Evolutionary conservation across 1,140 invertebrate genomes (phyloP), one percentile per base, ranked within the genome.

Genomic region (Heliconius nattereri): DNA sequence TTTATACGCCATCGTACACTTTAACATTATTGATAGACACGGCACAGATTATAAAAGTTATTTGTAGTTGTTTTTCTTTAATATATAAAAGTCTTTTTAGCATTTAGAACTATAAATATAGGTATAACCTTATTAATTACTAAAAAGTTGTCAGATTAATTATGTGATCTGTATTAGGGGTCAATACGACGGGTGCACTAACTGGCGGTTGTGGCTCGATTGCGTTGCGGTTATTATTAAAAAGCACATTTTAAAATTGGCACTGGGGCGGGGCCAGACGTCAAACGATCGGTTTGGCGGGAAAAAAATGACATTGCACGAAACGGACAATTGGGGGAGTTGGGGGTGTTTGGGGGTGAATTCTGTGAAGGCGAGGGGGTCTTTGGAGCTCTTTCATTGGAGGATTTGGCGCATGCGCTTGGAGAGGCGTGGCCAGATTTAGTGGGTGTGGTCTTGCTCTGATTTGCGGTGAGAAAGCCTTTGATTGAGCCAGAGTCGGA

Each of bases 391-490:
- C 11, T 78, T 19, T 72, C 84, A 94, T 93, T 94, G 92, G 91
- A 52, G 40, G 45, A 60, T 7, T n/a, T 1, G 11, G 84, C 92
- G 92, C 91, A 88, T 91, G 92, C 89, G 89, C 77, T 26, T 52
- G 37, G 57, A 19, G 49, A 83, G 92, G 88, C 88, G 92, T 81
- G 84, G 85, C 84, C 87, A 84, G 86, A 88, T 89, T 89, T 87
- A 81, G 86, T 86, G 89, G 92, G 91, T 89, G 91, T 91, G 91
- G 89, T 90, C 81, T 83, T 78, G 82, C 89, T 84, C 90, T 92
- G 92, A 94, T 94, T 93, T 94, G 92, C 90, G 91, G 92, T 94
- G 87, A 83, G 71, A 75, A 89, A 87, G 87, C 89, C 90, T 92
- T 92, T 94, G 91, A 94, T 94, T 93, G 91, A 85, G 32, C n/a